Evolutionary conservation across 2,888 invertebrate species (phyloP), one percentile per base, ranked within the genome.

Genomic region (Agriopis leucophaearia): DNA sequence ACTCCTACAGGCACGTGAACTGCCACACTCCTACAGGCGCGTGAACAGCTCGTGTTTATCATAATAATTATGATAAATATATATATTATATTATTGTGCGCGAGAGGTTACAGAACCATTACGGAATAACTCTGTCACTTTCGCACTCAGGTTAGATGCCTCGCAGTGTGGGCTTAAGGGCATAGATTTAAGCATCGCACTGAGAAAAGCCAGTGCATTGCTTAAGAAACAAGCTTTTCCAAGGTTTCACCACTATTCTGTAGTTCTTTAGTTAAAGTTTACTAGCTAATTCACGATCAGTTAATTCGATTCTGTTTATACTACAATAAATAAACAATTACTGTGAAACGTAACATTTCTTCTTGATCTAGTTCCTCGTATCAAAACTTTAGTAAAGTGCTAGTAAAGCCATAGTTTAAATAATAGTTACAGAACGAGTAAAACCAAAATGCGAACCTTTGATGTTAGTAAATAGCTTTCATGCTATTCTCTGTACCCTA

Each of bases 331-430:
- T n/a, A 51, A 60, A 51, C 50, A 15, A 15, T 45, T 36, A 10
- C 35, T 35, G n/a, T 8, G 13, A 51, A 45, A 54, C 10, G n/a
- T 18, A 18, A n/a, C 40, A 18, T 47, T 27, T 55, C 48, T 38
- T 51, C 50, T 57, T 52, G 56, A 58, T 64, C 50, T 27, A n/a
- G 18, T 63, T 59, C 64, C 16, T 52, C 45, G 58, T 47, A 64
- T 40, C 40, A 59, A 64, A 59, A 57, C 36, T 48, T 56, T 15
- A 15, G 44, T 55, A 12, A 40, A 62, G 55, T 57, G 45, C 44
- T 13, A 42, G 55, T 42, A 12, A 13, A 44, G n/a, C 44, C 57
- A n/a, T 16, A 57, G 44, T 5, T 10, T 45, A 45, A 7, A 5
- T n/a, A 6, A 47, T 13, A 56, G 42, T 56, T 44, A 27, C 13